Evolutionary conservation across 2,113 vertebrate species (phyloP), one percentile per base, ranked within the genome.

Genomic region (Antechinus flavipes): DNA sequence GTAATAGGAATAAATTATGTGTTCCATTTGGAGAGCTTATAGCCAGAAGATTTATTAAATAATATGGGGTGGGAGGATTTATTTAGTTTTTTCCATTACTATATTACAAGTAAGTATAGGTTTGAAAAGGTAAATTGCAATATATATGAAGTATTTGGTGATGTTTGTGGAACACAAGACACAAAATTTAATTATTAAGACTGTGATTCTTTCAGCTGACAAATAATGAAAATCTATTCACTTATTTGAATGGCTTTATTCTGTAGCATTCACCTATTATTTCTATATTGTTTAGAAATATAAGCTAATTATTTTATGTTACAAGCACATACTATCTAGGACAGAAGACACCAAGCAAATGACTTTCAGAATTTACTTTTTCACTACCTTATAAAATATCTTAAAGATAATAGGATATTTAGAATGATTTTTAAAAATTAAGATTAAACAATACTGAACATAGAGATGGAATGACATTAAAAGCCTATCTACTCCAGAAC

Each of bases 111-210:
- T 47, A 92, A 96, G 30, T 14, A 25, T 24, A 58, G 2, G 46
- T 93, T 91, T 26, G 68, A 14, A 61, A 23, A 35, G 30, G 3
- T 3, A 68, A 68, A 68, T 35, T 68, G 1, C 52, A 35, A 89
- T 11, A 25, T 76, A 12, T 54, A 84, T 92, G 92, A 91, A 30
- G 23, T 53, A 76, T n/a, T 2, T 89, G 14, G 16, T 55, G 91
- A 24, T 92, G 53, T 91, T 91, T 89, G 46, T 61, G 90, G 42
- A 93, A 76, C 91, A 93, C 89, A 26, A 97, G 95, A 95, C 47
- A 14, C 3, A 53, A 93, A 94, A 4, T 7, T 53, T 24, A 94
- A 92, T 35, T 46, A 68, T 93, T 91, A 89, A 93, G 90, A 56
- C 58, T 84, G 0, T 91, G 61, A 68, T 92, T 92, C 91, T 94